These are phyloP conservation scores for Boulengeromyrus knoepffleri DNA, from an alignment of 2,113 vertebrate genomes.

Conservation along the genomic window DNA sequence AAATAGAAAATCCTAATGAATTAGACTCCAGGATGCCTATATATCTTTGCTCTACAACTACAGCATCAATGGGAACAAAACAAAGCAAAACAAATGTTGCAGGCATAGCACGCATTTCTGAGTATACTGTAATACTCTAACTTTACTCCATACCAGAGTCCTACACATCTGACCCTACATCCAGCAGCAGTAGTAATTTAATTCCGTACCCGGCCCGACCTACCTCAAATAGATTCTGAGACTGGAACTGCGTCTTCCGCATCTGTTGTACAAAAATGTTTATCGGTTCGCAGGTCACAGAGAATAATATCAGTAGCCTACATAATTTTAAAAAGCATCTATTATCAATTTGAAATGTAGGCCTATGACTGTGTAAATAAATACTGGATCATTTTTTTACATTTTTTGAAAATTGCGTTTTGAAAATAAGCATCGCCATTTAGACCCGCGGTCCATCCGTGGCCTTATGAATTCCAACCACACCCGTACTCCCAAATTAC, in stretches of 20 bases:
- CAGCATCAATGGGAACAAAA: background rate
- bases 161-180: background rate
- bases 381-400: background rate
- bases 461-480: background rate
- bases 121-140: background rate
- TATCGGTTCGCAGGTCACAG: background rate
- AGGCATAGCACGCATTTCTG: background rate
- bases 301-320: background rate
- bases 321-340: background rate
- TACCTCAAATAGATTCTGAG: background rate
- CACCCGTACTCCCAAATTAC: background rate
- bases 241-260: background rate
- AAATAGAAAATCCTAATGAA: background rate
- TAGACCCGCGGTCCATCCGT: background rate
- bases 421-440: background rate
- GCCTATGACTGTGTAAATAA: background rate
- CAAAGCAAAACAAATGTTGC: background rate
- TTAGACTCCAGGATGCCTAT: background rate
- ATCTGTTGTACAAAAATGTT: background rate
- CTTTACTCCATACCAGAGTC: background rate
- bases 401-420: background rate
- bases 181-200: background rate
- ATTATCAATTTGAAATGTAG: background rate
- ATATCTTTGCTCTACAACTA: background rate
- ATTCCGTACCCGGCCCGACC: background rate